Conservation (phyloP, 2,113 vertebrate species). For the Nannobrachium achirus region DNA sequence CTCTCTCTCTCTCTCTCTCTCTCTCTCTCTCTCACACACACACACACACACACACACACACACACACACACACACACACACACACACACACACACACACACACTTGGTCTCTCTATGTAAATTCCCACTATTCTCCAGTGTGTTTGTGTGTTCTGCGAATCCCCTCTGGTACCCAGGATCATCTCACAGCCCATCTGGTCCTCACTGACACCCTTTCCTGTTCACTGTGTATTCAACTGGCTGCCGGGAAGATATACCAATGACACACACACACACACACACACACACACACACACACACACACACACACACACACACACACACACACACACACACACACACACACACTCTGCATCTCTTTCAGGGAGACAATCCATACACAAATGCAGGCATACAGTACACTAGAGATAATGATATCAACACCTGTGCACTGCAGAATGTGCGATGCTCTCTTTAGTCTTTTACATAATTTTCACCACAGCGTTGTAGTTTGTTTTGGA, state of each 20-base stretch:
- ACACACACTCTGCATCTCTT: too few species aligned
- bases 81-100: neutral
- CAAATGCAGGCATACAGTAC: too few species aligned
- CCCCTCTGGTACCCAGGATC: slow-evolving; percentile 38
- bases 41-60: slow-evolving; percentile 7
- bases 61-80: slow-evolving; percentile 9
- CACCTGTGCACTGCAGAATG: slow-evolving; percentile 50
- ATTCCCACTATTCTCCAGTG: slow-evolving; percentile 18
- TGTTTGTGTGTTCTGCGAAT: slow-evolving; percentile 34
- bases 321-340: neutral
- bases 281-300: neutral
- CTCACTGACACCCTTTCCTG: slow-evolving; percentile 33
- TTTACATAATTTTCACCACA: slow-evolving; percentile 6
- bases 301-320: slow-evolving; percentile 12
- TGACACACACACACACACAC: slow-evolving; percentile 13
- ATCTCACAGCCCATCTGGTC: slow-evolving; percentile 66
- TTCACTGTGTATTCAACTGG: slow-evolving; percentile 50
- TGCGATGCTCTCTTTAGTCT: slow-evolving; percentile 29
- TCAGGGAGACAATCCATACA: too few species aligned
- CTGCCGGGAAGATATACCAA: slow-evolving; percentile 42
- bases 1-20: neutral
- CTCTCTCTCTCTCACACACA: neutral
- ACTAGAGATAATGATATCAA: slow-evolving; percentile 32
- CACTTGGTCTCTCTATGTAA: slow-evolving; percentile 1
- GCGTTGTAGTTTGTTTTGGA: slow-evolving; percentile 7